phyloP scores from a whole-genome alignment of 2,797 vertebrate species.

The Falco cherrug region DNA sequence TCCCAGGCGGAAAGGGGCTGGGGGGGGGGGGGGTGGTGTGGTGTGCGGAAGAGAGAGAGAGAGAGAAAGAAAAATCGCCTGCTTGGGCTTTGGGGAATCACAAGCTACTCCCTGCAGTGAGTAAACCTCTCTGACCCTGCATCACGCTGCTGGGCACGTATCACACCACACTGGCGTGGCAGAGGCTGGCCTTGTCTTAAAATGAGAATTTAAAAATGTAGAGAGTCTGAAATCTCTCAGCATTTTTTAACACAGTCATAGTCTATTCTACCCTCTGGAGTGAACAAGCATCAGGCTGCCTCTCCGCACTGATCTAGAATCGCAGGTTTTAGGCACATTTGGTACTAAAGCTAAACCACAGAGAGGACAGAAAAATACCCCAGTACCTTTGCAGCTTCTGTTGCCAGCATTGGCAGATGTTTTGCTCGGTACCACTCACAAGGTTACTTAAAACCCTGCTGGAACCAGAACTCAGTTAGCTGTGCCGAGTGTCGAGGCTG shows the following conservation, averaged over 20 bases:
- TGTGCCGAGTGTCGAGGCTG: rapidly evolving
- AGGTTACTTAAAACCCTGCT: background rate
- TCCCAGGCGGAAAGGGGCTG: background rate
- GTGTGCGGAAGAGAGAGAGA: background rate
- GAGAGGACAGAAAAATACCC: background rate
- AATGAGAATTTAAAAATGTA: background rate
- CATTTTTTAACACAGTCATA: background rate
- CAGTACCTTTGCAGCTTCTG: background rate
- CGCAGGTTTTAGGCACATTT: background rate
- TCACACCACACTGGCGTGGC: background rate
- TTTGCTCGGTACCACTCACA: background rate
- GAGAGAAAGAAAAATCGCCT: background rate
- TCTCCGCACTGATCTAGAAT: background rate
- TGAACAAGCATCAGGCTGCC: background rate
- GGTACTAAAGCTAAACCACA: background rate
- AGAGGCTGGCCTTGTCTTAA: background rate
- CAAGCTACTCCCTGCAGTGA: background rate
- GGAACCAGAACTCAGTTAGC: background rate
- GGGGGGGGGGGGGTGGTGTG: no score
- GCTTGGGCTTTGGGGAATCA: slow-evolving; percentile 8
- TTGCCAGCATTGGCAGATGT: background rate
- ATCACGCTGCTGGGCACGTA: background rate
- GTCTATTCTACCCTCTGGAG: background rate
- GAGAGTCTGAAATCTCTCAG: background rate
- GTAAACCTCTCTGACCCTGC: slow-evolving; percentile 10